A percentile compares a stretch with the other conserved stretches of the same genome.
Evolutionary conservation across 92 coral and sea anemone genomes (phyloP).

Genomic region (Palythoa heliodiscus): DNA sequence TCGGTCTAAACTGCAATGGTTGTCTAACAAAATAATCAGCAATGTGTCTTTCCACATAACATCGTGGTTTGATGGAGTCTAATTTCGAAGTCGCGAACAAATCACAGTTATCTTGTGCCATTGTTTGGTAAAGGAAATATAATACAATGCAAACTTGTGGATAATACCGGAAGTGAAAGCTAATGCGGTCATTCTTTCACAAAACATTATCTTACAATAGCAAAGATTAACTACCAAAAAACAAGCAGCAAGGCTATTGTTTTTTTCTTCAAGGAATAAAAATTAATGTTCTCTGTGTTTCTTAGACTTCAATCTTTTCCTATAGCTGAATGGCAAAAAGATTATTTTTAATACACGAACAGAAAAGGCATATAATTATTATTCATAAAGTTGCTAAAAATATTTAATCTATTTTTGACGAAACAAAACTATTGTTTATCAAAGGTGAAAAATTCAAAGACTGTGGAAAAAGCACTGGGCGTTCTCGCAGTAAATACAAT

Average conservation of each 20-base stretch:
- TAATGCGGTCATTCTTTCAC: background rate
- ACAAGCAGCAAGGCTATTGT: background rate
- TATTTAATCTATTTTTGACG: no score
- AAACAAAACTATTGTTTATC: no score
- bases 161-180: conserved; percentile 8
- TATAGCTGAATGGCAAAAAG: background rate
- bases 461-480: no score
- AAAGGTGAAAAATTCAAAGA: no score
- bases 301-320: no score
- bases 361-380: no score
- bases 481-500: no score
- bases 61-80: background rate
- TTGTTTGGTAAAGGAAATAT: conserved; percentile 22
- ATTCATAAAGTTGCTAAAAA: no score
- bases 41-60: background rate
- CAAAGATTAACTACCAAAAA: background rate
- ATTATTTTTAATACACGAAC: background rate
- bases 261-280: background rate
- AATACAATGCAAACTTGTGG: background rate
- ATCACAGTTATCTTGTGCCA: background rate
- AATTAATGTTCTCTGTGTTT: no score
- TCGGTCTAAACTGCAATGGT: background rate
- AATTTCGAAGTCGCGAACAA: background rate
- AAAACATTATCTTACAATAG: background rate
- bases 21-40: conserved; percentile 4